phyloP scores from a whole-genome alignment of 2,888 invertebrate species.

The Eupithecia subumbrata region DNA sequence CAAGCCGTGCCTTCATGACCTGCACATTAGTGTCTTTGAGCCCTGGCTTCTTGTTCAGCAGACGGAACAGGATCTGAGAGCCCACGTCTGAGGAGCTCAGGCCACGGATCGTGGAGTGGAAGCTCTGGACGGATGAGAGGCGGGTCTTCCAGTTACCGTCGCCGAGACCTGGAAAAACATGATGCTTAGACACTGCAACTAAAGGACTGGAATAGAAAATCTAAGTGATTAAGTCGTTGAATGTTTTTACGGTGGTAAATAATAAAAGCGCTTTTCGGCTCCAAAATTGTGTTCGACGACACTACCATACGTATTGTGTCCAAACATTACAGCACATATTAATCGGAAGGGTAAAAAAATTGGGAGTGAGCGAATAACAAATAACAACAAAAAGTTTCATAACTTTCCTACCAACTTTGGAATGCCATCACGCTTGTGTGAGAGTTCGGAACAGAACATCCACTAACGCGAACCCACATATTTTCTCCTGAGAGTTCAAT shows the following conservation, averaged over 20 bases:
- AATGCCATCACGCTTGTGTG: too few species aligned
- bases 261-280: background rate
- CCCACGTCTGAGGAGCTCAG: slow-evolving; percentile 86
- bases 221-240: background rate
- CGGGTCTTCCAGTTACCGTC: slow-evolving; percentile 95
- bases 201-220: background rate
- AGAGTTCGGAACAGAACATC: too few species aligned
- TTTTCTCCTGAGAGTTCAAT: too few species aligned
- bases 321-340: too few species aligned
- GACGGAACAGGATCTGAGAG: slow-evolving; percentile 90
- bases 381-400: background rate
- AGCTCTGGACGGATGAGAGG: slow-evolving; percentile 89
- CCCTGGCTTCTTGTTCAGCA: slow-evolving; percentile 92
- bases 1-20: slow-evolving; percentile 92
- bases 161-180: slow-evolving; percentile 80
- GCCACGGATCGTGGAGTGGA: slow-evolving; percentile 85
- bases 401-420: too few species aligned
- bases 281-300: background rate
- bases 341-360: background rate
- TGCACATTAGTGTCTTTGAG: slow-evolving; percentile 96
- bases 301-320: background rate
- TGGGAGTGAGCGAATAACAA: too few species aligned
- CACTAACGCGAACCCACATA: too few species aligned
- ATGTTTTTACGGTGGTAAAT: background rate
- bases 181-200: background rate